Evolutionary conservation across 2,888 invertebrate species (phyloP).

Genomic region (Hydroisotoma schaefferi): DNA sequence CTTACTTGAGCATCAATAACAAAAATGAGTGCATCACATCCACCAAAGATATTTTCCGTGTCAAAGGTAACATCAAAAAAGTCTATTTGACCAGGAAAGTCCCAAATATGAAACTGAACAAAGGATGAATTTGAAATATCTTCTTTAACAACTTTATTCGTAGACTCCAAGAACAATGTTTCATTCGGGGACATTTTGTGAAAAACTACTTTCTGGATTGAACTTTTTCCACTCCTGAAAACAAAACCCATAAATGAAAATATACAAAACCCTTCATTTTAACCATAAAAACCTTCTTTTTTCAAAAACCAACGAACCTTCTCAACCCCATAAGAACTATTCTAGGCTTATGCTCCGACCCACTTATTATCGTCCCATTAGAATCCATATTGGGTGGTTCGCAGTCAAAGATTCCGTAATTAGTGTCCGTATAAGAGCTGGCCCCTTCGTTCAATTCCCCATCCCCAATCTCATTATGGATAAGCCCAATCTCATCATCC

Average conservation of each 20-base stretch:
- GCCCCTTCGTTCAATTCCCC: constrained; percentile 54
- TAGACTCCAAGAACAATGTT: constrained; percentile 95
- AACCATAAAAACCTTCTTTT: neutral
- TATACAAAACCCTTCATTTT: neutral
- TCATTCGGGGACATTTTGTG: constrained; percentile 99
- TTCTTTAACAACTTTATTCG: constrained; percentile 97
- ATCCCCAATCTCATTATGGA: constrained; percentile 29
- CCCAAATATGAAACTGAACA: constrained; percentile 99
- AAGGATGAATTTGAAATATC: constrained; percentile 96
- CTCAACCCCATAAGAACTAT: constrained; percentile 92
- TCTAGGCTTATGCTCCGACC: constrained; percentile 80
- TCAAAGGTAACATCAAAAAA: constrained; percentile 96
- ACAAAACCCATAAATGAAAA: constrained; percentile 6
- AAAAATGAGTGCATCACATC: constrained; percentile 96
- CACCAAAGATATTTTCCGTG: constrained; percentile 92
- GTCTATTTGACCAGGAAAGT: constrained; percentile 98
- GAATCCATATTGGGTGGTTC: constrained; percentile 51
- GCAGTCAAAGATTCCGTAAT: constrained; percentile 83
- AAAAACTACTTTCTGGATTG: constrained; percentile 99
- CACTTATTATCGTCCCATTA: constrained; percentile 65
- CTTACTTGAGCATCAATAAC: constrained; percentile 93
- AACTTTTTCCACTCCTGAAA: constrained; percentile 93
- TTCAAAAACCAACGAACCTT: constrained; percentile 59
- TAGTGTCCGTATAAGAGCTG: constrained; percentile 79
- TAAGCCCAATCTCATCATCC: constrained; percentile 26